A percentile compares a stretch with the other conserved stretches of the same genome.
Conservation (phyloP, 2,113 vertebrate species). For the Nothoprocta pentlandii region DNA sequence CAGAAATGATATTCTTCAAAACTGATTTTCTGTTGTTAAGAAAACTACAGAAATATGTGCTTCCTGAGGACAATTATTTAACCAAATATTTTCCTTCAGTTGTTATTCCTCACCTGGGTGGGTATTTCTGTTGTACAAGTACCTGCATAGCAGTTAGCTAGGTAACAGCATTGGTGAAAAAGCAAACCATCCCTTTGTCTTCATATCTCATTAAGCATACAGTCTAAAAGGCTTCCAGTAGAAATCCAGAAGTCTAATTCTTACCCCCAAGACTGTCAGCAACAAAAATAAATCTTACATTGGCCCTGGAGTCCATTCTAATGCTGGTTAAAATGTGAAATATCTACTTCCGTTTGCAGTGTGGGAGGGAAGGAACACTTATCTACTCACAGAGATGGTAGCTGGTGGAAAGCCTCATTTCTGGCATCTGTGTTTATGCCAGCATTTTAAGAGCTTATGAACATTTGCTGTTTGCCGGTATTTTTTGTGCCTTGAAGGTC, state of each 20-base stretch:
- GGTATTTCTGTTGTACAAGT: not conserved
- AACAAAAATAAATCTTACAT: not conserved
- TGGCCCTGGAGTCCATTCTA: not conserved
- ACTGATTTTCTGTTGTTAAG: not conserved
- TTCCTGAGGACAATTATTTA: not conserved
- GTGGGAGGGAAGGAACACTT: not conserved
- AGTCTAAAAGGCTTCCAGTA: not conserved
- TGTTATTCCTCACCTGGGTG: not conserved
- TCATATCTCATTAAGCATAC: not conserved
- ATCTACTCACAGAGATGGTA: not conserved
- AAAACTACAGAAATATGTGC: not conserved
- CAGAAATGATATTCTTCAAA: not conserved
- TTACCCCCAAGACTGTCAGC: not conserved
- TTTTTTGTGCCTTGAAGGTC: conserved; percentile 33
- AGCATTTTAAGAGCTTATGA: conserved; percentile 25
- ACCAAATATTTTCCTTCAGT: not conserved
- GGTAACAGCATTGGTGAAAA: not conserved
- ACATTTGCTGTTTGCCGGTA: not conserved
- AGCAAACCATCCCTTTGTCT: not conserved
- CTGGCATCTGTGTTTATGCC: not conserved
- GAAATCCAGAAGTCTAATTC: not conserved
- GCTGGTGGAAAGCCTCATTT: not conserved
- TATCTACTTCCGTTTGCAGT: not conserved
- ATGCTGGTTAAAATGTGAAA: not conserved
- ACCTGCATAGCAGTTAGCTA: not conserved